Percentiles rank a stretch among this genome's conserved stretches.
phyloP scores from a whole-genome alignment of 2,113 vertebrate genomes.

The Artemisiospiza belli region DNA sequence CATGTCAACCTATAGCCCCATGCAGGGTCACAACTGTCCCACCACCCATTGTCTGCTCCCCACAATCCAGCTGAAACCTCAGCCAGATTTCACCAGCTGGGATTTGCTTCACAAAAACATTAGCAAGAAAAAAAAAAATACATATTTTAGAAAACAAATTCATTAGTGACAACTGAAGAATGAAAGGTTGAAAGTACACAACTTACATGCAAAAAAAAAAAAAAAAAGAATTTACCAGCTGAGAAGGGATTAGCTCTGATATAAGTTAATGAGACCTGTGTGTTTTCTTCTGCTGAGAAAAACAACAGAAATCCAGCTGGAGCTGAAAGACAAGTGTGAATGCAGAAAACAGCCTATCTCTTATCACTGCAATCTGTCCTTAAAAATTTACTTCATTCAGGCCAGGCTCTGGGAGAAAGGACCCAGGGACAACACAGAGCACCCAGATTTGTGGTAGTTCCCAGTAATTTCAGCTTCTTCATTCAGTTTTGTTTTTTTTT shows the following conservation, averaged over 20 bases:
- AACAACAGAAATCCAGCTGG: neutral
- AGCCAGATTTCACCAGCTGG: neutral
- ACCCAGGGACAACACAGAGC: neutral
- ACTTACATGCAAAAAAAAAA: neutral
- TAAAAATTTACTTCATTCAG: neutral
- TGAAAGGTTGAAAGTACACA: neutral
- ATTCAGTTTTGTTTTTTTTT: neutral
- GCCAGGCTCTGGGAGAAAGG: neutral
- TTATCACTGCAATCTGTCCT: neutral
- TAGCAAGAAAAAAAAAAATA: neutral
- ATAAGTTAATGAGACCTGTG: neutral
- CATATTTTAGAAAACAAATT: neutral
- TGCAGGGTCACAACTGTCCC: neutral
- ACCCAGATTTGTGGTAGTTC: neutral
- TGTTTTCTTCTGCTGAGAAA: neutral
- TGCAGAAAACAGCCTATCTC: neutral
- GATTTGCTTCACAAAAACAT: neutral
- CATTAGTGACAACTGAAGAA: neutral
- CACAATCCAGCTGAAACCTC: slow-evolving; percentile 17
- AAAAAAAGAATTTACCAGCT: neutral
- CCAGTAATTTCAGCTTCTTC: neutral
- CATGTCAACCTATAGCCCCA: neutral
- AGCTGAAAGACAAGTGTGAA: neutral
- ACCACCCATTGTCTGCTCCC: neutral
- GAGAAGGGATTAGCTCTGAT: neutral